A percentile compares a stretch with the other conserved stretches of the same genome.
Evolutionary conservation across 2,888 invertebrate species (phyloP).

Genomic region (Drosophila prostipennis): DNA sequence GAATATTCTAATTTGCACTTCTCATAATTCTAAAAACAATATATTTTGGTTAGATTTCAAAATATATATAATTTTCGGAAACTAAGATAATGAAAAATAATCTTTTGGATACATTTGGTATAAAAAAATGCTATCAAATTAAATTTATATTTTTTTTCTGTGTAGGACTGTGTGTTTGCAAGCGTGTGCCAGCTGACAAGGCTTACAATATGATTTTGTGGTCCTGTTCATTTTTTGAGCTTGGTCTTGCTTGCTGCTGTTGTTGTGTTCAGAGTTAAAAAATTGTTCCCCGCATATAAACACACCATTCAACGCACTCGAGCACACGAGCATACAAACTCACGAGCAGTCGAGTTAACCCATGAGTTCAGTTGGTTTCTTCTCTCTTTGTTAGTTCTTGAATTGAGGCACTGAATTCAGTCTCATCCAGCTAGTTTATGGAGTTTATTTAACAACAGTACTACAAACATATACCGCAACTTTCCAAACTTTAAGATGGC

Average conservation of each 20-base stretch:
- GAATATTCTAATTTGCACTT: too few relatives aligned
- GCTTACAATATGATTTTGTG: slow-evolving; percentile 74
- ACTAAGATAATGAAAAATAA: too few relatives aligned
- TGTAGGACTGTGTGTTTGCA: slow-evolving; percentile 9
- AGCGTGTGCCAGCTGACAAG: slow-evolving; percentile 61
- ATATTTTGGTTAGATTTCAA: too few relatives aligned
- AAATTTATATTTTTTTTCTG: neutral
- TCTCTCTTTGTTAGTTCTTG: slow-evolving; percentile 6
- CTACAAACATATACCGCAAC: slow-evolving; percentile 11
- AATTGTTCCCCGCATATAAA: slow-evolving; percentile 26
- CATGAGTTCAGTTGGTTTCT: slow-evolving; percentile 15
- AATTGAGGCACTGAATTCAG: slow-evolving; percentile 24
- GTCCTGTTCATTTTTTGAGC: slow-evolving; percentile 54
- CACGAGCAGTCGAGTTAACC: slow-evolving; percentile 24
- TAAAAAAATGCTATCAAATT: too few relatives aligned
- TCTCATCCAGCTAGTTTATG: slow-evolving; percentile 20
- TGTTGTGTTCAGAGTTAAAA: slow-evolving; percentile 27
- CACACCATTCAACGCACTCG: slow-evolving; percentile 39
- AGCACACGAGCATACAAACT: neutral
- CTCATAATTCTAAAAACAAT: too few relatives aligned
- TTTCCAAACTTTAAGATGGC: slow-evolving; percentile 14
- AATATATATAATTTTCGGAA: too few relatives aligned
- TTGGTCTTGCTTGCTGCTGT: slow-evolving; percentile 14
- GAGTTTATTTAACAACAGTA: slow-evolving; percentile 26
- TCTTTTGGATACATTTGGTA: neutral